Evolutionary conservation across 1,140 invertebrate species (phyloP), one percentile per base, ranked within the genome.

Genomic region (Lepidurus packardi): DNA sequence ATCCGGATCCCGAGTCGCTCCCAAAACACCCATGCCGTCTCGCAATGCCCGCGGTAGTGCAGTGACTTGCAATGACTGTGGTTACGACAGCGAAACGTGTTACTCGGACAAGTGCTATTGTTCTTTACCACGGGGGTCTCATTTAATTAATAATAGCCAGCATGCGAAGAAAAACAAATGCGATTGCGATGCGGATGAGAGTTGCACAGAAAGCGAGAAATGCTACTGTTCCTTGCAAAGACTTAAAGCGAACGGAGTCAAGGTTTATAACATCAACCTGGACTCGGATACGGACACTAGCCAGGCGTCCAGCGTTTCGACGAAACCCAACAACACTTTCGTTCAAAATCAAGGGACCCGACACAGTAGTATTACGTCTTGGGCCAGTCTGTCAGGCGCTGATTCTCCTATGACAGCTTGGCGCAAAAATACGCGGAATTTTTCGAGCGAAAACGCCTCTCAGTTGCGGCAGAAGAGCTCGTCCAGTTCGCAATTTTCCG

Each of bases 171-270:
- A 65, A 7, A 65, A 21, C 53, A 21, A n/a, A 16, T 65, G 53
- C n/a, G 21, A 65, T 16, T 95, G 93, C 83, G 93, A 94, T 82
- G 93, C 93, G 0, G 53, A 65, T 16, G 93, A 95, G 82, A 93
- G 92, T 81, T 95, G 93, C 83, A 89, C 92, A 0, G 93, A 94
- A 78, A 93, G 92, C 83, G 94, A 94, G 82, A 94, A 94, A 83
- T 96, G 94, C 83, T 96, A 96, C 83, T 96, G 94, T 84, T 85
- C 84, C 11, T 79, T 85, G 21, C 81, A 85, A 78, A 77, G 82
- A 6, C 81, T 84, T 65, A 83, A 83, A 77, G 81, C 84, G 42
- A 83, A 83, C 76, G 84, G 84, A 11, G 80, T 84, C 10, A 83
- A 83, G 79, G 82, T 85, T 65, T 85, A 85, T 79, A 82, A 83